Percentiles rank a stretch among this genome's conserved stretches.
Evolutionary conservation across 2,797 vertebrate genomes (phyloP).

Genomic region (Siniperca obscura): DNA sequence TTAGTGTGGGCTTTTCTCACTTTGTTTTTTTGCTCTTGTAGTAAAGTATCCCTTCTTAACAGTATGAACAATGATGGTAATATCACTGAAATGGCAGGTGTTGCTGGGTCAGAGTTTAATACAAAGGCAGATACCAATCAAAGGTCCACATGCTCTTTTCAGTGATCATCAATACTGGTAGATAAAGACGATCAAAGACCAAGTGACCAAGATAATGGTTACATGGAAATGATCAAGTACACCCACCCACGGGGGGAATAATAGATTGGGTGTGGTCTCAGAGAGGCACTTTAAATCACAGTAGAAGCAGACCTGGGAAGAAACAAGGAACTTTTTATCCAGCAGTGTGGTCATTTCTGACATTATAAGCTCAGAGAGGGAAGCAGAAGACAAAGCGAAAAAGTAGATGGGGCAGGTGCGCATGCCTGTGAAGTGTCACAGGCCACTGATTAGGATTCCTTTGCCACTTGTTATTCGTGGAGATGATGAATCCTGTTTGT

Average conservation of each 20-base stretch:
- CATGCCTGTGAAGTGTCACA: slow-evolving; percentile 24
- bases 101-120: slow-evolving; percentile 26
- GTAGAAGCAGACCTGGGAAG: neutral
- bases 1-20: slow-evolving; percentile 28
- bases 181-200: slow-evolving; percentile 46
- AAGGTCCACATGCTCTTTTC: slow-evolving; percentile 21
- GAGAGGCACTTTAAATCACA: slow-evolving; percentile 24
- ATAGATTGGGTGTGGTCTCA: slow-evolving; percentile 32
- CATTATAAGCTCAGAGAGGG: slow-evolving; percentile 9
- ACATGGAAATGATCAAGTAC: slow-evolving; percentile 38
- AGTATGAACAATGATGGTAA: slow-evolving; percentile 3
- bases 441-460: neutral
- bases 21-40: slow-evolving; percentile 9
- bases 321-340: slow-evolving; percentile 15
- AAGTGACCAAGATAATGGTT: slow-evolving; percentile 36
- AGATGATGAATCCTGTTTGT: slow-evolving; percentile 34
- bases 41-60: neutral
- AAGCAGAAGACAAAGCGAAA: slow-evolving; percentile 3
- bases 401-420: slow-evolving; percentile 42
- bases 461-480: neutral
- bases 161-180: slow-evolving; percentile 30
- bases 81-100: slow-evolving; percentile 10
- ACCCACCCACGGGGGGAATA: slow-evolving; percentile 11
- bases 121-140: slow-evolving; percentile 19
- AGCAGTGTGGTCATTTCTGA: slow-evolving; percentile 18